These are phyloP conservation scores for Sebastiscus tertius DNA, from an alignment of 2,797 vertebrate genomes.

Conservation along the genomic window DNA sequence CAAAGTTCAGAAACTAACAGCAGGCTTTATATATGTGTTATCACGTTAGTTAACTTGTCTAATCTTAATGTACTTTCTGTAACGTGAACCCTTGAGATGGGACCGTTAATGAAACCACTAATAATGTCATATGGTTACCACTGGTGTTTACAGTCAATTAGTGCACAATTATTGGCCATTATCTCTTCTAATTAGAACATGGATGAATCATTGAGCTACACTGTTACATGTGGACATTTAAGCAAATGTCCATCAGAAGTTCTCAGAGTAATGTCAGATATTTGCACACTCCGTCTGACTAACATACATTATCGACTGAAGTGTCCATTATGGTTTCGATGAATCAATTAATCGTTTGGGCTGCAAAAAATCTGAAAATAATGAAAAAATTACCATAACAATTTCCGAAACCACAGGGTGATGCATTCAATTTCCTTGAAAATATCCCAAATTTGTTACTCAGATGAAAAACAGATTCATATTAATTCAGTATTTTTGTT, in stretches of 20 bases:
- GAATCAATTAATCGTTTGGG: not conserved
- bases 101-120: not conserved
- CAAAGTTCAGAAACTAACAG: constrained; percentile 27
- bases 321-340: not conserved
- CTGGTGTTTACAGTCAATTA: not conserved
- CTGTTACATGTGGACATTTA: too few species aligned
- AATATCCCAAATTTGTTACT: not conserved
- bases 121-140: not conserved
- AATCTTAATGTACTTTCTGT: rapidly evolving
- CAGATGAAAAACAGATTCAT: too few species aligned
- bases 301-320: not conserved
- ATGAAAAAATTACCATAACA: not conserved
- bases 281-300: not conserved
- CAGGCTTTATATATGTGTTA: not conserved
- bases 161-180: not conserved
- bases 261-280: not conserved
- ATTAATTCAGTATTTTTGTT: not conserved
- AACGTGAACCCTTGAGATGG: not conserved
- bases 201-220: too few species aligned
- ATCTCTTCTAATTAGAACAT: not conserved
- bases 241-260: not conserved
- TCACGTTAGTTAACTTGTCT: not conserved
- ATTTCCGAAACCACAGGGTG: not conserved
- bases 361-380: not conserved
- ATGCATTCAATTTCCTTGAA: not conserved